Percentiles rank a stretch among this genome's conserved stretches.
Conservation (phyloP, 2,888 invertebrate genomes). For the Platynereis dumerilii region DNA sequence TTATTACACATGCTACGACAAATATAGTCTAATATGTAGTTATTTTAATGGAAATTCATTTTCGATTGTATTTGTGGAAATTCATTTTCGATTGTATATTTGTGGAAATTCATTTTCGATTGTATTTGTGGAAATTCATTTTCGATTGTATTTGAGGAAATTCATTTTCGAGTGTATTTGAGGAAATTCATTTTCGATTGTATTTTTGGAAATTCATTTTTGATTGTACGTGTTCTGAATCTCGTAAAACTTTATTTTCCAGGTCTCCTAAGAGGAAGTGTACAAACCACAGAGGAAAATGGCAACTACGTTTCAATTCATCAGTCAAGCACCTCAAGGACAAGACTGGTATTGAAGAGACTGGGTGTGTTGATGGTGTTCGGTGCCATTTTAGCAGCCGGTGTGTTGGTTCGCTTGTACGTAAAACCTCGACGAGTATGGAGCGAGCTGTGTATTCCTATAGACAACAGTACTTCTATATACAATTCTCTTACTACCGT, state of each 20-base stretch:
- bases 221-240: no score
- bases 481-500: not conserved
- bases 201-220: no score
- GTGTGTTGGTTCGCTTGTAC: slow-evolving; percentile 9
- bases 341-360: slow-evolving; percentile 6
- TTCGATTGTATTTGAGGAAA: no score
- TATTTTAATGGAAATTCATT: no score
- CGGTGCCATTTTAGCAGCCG: slow-evolving; percentile 9
- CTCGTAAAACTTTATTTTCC: not conserved
- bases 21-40: no score
- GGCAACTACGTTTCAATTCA: slow-evolving; percentile 8
- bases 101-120: no score
- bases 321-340: not conserved
- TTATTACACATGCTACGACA: no score
- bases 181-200: no score
- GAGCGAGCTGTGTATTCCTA: slow-evolving; percentile 10
- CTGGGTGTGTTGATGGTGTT: slow-evolving; percentile 9
- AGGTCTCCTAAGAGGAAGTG: slow-evolving; percentile 3
- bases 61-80: no score
- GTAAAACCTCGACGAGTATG: slow-evolving; percentile 11
- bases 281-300: slow-evolving; percentile 1
- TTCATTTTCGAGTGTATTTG: no score
- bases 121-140: no score
- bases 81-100: no score
- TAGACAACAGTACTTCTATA: not conserved